Base-by-base conservation (phyloP, 1,140 invertebrate genomes). In the Epicauta chinensis region DNA sequence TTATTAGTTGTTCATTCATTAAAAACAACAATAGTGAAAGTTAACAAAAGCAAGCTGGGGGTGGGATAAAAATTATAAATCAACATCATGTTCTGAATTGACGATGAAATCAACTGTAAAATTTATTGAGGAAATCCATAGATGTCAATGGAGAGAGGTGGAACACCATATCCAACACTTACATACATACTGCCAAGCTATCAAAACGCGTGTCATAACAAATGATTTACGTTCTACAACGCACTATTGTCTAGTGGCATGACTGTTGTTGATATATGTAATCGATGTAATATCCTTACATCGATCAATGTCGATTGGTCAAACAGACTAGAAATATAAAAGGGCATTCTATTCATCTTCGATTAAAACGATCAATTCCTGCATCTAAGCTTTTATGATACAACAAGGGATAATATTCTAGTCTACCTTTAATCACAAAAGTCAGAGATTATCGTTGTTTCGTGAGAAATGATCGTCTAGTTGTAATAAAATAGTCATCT, bases 291-390 rank as follows among this genome's bases (percentile, higher is more conserved):
- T 39, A 49, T 29, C 23, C 16, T 49, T 49, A 37, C 31, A 49
- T 49, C 36, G 34, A 49, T 49, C 46, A 49, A 36, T 49, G 46
- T 49, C 46, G 17, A 38, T 31, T 40, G 46, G 35, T 49, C 46
- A 49, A 49, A 39, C 45, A 47, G 38, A 38, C 45, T 15, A 37
- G 34, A 13, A 16, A 23, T 23, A 23, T 23, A 23, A 23, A 23
- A 23, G 23, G 4, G 23, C 23, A 23, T 23, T 29, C 34, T 17
- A 37, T 17, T 13, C 14, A 13, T 3, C 14, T 10, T 11, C 13
- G 2, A 40, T 13, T 17, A 40, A 40, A 11, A 40, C 14, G 31
- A 34, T 34, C 44, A 36, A 23, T 23, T 36, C 32, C 10, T 35
- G 32, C 32, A 36, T 46, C 34, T 47, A 37, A 47, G 45, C 34